Evolutionary conservation across 2,797 vertebrate genomes (phyloP).

Genomic region (Crax fasciolata): DNA sequence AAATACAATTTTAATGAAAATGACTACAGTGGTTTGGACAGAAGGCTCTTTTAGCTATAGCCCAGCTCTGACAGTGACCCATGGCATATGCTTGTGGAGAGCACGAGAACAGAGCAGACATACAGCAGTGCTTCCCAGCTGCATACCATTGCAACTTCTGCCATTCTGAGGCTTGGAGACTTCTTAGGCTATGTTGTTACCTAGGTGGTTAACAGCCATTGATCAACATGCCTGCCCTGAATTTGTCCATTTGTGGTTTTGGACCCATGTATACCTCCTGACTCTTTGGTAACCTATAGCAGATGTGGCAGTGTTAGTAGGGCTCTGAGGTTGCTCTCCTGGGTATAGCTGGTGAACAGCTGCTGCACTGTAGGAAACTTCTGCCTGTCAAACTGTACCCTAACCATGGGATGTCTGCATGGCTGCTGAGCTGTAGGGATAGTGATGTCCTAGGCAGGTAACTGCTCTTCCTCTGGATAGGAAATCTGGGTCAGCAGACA

Average conservation of each 20-base stretch:
- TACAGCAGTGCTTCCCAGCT: not conserved
- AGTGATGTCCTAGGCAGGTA: not conserved
- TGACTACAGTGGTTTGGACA: not conserved
- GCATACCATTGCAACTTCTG: not conserved
- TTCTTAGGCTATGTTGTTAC: not conserved
- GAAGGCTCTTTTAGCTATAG: not conserved
- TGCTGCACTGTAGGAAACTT: fast-evolving
- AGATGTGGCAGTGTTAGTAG: not conserved
- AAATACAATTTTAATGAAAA: not conserved
- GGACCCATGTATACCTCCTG: not conserved
- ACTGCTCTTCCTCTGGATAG: not conserved
- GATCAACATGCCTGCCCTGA: not conserved
- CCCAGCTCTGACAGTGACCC: not conserved
- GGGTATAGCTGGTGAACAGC: fast-evolving
- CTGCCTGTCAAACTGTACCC: not conserved
- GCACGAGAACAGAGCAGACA: not conserved
- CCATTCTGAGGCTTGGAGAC: not conserved
- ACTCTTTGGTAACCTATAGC: not conserved
- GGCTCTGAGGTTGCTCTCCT: not conserved
- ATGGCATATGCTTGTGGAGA: not conserved
- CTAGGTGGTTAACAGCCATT: not conserved
- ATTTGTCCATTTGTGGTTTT: fast-evolving
- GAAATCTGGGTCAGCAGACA: not conserved
- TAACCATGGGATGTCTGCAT: not conserved
- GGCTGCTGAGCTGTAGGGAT: not conserved